Evolutionary conservation across 2,888 invertebrate genomes (phyloP).

Genomic region (Netelia fuscicornis): DNA sequence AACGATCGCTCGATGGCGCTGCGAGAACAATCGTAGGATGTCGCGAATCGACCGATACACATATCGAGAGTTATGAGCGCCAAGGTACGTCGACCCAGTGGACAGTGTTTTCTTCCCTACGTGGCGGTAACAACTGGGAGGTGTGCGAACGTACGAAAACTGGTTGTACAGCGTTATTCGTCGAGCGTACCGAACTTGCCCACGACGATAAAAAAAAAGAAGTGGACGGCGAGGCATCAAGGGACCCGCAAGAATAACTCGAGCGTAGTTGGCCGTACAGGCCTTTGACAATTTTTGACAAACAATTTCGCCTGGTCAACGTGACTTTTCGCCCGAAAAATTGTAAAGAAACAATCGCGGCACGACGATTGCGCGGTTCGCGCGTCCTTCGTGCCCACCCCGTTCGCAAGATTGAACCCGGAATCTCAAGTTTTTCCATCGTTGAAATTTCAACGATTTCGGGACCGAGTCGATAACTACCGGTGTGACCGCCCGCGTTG

Average conservation of each 20-base stretch:
- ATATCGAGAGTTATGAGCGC: slow-evolving; percentile 79
- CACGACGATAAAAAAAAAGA: slow-evolving; percentile 6
- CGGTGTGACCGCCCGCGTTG: slow-evolving; percentile 61
- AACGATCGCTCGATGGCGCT: slow-evolving; percentile 52
- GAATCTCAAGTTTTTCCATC: slow-evolving; percentile 64
- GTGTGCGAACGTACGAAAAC: slow-evolving; percentile 74
- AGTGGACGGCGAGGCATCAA: slow-evolving; percentile 16
- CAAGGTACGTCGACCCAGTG: slow-evolving; percentile 81
- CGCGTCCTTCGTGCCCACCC: slow-evolving; percentile 36
- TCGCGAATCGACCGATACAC: slow-evolving; percentile 71
- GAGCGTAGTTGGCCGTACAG: neutral
- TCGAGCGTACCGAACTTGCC: neutral
- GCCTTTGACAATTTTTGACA: slow-evolving; percentile 46
- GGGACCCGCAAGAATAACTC: slow-evolving; percentile 28
- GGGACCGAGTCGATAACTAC: slow-evolving; percentile 58
- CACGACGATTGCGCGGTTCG: slow-evolving; percentile 50
- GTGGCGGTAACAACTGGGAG: slow-evolving; percentile 59
- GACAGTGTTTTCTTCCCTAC: slow-evolving; percentile 59
- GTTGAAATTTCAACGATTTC: slow-evolving; percentile 68
- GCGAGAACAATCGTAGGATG: neutral
- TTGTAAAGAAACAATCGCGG: slow-evolving; percentile 39
- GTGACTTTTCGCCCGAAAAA: slow-evolving; percentile 40
- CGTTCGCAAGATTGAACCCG: slow-evolving; percentile 32
- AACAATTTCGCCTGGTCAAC: slow-evolving; percentile 26
- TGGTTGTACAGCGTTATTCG: slow-evolving; percentile 73